These are phyloP conservation scores for Cyclura pinguis DNA, from an alignment of 2,797 vertebrate species.

Conservation along the genomic window DNA sequence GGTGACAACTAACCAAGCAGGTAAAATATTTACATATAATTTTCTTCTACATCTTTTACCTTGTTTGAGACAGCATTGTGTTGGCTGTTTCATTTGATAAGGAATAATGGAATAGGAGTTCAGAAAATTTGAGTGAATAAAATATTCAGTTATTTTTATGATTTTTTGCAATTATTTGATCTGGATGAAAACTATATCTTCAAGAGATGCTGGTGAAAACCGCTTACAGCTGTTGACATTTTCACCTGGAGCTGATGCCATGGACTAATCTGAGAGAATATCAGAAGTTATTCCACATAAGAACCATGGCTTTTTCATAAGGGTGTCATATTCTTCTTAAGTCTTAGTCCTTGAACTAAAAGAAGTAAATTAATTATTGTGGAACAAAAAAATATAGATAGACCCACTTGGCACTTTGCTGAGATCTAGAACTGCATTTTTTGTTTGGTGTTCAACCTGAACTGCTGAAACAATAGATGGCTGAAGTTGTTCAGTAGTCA, in stretches of 20 bases:
- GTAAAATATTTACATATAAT: slow-evolving; percentile 75
- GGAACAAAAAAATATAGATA: not conserved
- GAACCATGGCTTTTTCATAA: not conserved
- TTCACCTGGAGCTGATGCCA: not conserved
- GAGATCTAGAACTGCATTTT: not conserved
- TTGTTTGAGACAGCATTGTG: slow-evolving; percentile 22
- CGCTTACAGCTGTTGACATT: not conserved
- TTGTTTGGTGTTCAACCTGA: not conserved
- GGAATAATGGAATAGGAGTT: not conserved
- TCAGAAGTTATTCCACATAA: slow-evolving; percentile 8
- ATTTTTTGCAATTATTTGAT: slow-evolving; percentile 54
- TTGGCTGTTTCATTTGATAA: slow-evolving; percentile 3
- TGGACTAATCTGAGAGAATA: not conserved
- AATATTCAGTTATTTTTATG: slow-evolving; percentile 35
- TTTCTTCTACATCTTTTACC: not conserved
- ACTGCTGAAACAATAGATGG: not conserved
- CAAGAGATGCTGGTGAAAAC: not conserved
- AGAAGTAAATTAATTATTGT: not conserved
- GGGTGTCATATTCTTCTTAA: not conserved
- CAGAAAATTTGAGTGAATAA: not conserved
- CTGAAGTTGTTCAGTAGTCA: not conserved
- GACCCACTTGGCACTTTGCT: fast-evolving
- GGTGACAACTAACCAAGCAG: slow-evolving; percentile 97
- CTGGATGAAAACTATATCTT: slow-evolving; percentile 28
- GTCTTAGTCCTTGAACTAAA: not conserved